Conservation (phyloP, 92 coral and sea anemone species). For the Phenganax stokvisi region DNA sequence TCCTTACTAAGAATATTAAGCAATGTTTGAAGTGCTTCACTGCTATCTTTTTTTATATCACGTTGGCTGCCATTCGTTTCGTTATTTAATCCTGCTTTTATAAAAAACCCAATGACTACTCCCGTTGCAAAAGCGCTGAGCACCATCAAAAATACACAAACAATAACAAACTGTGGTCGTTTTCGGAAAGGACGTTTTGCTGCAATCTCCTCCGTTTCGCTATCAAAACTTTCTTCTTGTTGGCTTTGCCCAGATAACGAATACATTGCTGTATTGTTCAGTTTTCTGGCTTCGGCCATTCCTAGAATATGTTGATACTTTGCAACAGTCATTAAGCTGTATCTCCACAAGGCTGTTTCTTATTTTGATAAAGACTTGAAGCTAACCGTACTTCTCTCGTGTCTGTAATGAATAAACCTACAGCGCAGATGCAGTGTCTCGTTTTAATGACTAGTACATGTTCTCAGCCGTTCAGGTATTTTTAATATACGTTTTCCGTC, state of each 20-base stretch:
- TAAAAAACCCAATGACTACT: slow-evolving; percentile 10
- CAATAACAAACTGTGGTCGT: background rate
- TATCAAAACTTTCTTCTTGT: background rate
- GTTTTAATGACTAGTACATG: slow-evolving; percentile 16
- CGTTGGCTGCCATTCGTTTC: background rate
- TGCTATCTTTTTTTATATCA: too few relatives aligned
- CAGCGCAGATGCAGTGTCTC: background rate
- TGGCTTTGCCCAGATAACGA: background rate
- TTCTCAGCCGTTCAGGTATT: background rate
- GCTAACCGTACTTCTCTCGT: too few relatives aligned
- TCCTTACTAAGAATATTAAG: background rate
- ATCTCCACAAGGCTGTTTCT: too few relatives aligned
- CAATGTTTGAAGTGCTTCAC: background rate
- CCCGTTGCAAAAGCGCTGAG: background rate
- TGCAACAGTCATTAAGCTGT: too few relatives aligned
- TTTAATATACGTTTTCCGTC: slow-evolving; percentile 7
- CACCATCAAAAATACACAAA: background rate
- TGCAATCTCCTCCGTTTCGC: background rate
- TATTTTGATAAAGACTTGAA: too few relatives aligned
- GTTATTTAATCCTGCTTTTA: background rate
- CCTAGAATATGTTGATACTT: background rate
- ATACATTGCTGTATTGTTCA: background rate
- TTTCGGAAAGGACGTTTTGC: background rate
- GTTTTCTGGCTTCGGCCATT: background rate
- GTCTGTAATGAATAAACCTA: too few relatives aligned